These are phyloP conservation scores for Venturia canescens DNA, from an alignment of 1,140 invertebrate genomes.

Conservation along the genomic window DNA sequence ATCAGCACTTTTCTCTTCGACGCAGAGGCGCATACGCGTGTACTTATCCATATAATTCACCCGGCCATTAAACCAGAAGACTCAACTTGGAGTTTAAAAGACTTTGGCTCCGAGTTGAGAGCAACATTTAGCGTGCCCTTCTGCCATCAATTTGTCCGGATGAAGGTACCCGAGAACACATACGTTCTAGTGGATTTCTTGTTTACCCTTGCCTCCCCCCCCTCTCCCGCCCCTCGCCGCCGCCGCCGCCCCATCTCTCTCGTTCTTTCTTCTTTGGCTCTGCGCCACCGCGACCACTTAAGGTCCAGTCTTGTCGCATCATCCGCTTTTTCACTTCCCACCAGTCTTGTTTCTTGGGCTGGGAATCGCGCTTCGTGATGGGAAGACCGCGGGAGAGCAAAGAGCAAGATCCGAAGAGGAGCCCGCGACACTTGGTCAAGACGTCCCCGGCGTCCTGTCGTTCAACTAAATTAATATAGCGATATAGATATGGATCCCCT, in stretches of 20 bases:
- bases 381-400: slow-evolving; percentile 3
- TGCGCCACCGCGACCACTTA: slow-evolving; percentile 31
- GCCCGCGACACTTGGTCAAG: slow-evolving; percentile 35
- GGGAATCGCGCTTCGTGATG: slow-evolving; percentile 15
- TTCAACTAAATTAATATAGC: slow-evolving; percentile 15
- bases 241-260: too few species aligned
- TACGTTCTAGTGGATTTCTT: slow-evolving; percentile 18
- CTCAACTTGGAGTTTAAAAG: not conserved
- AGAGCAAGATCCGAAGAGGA: slow-evolving; percentile 17
- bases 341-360: slow-evolving; percentile 6
- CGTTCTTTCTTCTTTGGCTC: not conserved
- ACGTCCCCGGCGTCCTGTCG: slow-evolving; percentile 21
- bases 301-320: slow-evolving; percentile 32
- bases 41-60: slow-evolving; percentile 15
- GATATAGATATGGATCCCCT: slow-evolving; percentile 1
- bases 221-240: too few species aligned
- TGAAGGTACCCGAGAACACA: not conserved
- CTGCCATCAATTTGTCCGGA: not conserved
- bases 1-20: slow-evolving; percentile 41
- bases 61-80: not conserved
- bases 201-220: too few species aligned
- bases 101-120: not conserved
- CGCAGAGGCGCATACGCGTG: slow-evolving; percentile 14
- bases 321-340: slow-evolving; percentile 44
- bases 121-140: not conserved